Conservation (phyloP, 2,888 invertebrate species). For the Harmothoe impar region DNA sequence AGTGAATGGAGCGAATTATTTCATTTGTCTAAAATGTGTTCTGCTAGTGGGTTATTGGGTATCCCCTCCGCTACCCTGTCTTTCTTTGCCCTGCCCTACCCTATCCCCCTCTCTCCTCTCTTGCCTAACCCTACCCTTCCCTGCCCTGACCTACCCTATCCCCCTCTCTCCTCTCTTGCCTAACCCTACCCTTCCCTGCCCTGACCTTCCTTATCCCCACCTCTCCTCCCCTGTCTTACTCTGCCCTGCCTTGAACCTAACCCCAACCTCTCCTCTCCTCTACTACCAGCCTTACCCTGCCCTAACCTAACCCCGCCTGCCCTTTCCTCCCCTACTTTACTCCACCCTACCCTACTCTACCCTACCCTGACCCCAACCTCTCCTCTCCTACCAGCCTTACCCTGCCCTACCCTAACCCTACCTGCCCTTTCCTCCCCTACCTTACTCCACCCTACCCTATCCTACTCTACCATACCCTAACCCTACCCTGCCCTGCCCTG, state of each 20-base stretch:
- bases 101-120: background rate
- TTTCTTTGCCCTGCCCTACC: background rate
- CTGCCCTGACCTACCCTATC: background rate
- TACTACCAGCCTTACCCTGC: background rate
- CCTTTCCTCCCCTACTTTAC: background rate
- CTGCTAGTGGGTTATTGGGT: no score
- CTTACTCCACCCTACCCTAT: background rate
- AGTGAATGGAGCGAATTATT: no score
- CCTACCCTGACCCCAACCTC: background rate
- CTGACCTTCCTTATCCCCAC: background rate
- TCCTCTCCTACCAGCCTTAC: background rate
- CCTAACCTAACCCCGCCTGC: background rate
- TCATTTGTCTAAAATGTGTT: no score
- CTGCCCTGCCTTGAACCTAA: background rate
- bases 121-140: background rate
- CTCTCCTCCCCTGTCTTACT: background rate
- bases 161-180: background rate
- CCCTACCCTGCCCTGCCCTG: background rate
- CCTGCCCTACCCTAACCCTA: background rate
- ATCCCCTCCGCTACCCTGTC: no score
- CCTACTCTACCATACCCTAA: background rate
- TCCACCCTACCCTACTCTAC: background rate
- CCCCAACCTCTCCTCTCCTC: background rate
- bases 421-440: background rate
- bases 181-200: background rate